Base-by-base conservation (phyloP, 2,113 vertebrate genomes). In the Pelodiscus sinensis region DNA sequence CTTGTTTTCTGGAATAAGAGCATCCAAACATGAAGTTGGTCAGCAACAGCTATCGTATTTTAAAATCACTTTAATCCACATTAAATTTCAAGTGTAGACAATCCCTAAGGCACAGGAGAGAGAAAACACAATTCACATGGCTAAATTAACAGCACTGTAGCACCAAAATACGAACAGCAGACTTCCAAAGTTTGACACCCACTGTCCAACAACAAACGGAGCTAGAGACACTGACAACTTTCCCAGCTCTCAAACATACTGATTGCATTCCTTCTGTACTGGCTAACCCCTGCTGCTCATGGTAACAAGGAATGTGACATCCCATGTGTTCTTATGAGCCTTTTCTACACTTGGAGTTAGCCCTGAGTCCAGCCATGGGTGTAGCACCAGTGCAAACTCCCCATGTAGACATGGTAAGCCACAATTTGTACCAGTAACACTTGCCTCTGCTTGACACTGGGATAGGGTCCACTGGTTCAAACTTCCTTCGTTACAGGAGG, bases 311-410 rank as follows among this genome's bases (percentile, higher is more conserved):
- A 35, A 44, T 2, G 0, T 3, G 27, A 54, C 29, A 54, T 21
- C 31, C 57, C 22, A 78, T 86, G 29, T 82, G 75, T 68, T 82
- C 44, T 84, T 62, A 71, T 52, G 15, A 52, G 51, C 21, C 84
- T 55, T 54, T 24, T 56, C 89, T 79, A 62, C 12, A 58, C 78
- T 57, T 10, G 0, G 0, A 1, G 29, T 71, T 75, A 9, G 0
- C 58, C 52, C 78, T 55, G 9, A 35, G 54, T 86, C 8, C 55
- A 84, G 29, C 60, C 91, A 51, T 50, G 15, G 82, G 27, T 10
- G n/a, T 92, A 93, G 71, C 22, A 18, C 22, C 85, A 84, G 52
- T 8, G 60, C 87, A 92, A 92, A 84, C 29, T n/a, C 83, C 85
- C 77, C 3, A 0, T 27, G 24, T 7, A 85, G 83, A 3, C 57